phyloP scores from a whole-genome alignment of 2,113 vertebrate genomes.

The Hyperoodon ampullatus region DNA sequence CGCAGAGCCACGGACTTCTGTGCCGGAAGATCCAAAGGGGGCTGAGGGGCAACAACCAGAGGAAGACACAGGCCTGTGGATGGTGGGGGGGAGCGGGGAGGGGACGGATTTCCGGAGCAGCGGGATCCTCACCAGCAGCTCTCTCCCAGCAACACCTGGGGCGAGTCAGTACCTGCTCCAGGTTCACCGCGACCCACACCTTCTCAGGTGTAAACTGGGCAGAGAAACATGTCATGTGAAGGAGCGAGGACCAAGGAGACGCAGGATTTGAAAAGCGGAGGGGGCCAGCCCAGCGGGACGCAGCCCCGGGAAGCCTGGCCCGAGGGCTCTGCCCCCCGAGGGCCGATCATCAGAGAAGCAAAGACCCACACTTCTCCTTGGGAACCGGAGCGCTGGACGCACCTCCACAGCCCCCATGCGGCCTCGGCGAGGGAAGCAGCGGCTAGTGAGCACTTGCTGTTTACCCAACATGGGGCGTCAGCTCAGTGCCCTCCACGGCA shows the following conservation, averaged over 20 bases:
- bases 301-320: not conserved
- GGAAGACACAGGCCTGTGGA: not conserved
- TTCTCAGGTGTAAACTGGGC: not conserved
- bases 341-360: not conserved
- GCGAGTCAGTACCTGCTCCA: accelerated
- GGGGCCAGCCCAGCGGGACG: not conserved
- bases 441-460: not conserved
- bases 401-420: not conserved
- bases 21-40: not conserved
- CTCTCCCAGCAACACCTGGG: not conserved
- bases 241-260: not conserved
- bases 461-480: accelerated
- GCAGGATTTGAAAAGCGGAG: not conserved
- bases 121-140: not conserved
- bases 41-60: too few relatives aligned
- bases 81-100: accelerated
- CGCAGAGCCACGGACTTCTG: too few relatives aligned
- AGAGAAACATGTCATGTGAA: not conserved
- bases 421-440: not conserved
- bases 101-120: not conserved
- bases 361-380: not conserved
- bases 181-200: accelerated
- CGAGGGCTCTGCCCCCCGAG: not conserved
- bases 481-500: accelerated
- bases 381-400: accelerated